These are phyloP conservation scores for Anhinga rufa DNA, from an alignment of 2,113 vertebrate species.

Conservation along the genomic window DNA sequence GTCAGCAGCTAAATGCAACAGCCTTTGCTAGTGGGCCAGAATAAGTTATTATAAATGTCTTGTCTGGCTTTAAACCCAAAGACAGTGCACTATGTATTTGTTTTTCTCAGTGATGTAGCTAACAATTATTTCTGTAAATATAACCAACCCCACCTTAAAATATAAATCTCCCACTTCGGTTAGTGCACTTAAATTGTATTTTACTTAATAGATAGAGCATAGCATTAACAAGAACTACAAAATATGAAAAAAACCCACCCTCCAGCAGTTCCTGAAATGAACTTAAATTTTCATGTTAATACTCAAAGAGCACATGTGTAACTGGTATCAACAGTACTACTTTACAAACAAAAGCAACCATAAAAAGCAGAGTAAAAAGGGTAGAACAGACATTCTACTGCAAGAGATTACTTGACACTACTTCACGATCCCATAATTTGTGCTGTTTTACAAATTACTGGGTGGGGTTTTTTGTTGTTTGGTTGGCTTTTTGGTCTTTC, in stretches of 20 bases:
- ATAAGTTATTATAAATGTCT: neutral
- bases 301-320: neutral
- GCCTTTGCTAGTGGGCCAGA: neutral
- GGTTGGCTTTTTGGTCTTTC: neutral
- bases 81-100: neutral
- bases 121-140: neutral
- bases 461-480: neutral
- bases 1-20: neutral
- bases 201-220: neutral
- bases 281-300: neutral
- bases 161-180: neutral
- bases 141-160: neutral
- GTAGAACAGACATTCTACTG: neutral
- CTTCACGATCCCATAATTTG: neutral
- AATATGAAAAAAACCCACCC: neutral
- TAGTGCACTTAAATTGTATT: neutral
- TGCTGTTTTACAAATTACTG: neutral
- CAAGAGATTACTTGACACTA: neutral
- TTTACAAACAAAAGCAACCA: neutral
- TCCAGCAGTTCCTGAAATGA: conserved; percentile 7
- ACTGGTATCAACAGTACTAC: neutral
- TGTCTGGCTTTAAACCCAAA: neutral
- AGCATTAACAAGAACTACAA: conserved; percentile 23
- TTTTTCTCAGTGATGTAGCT: neutral
- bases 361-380: neutral